Conservation (phyloP, 2,113 vertebrate species). For the Amblyornis subalaris region DNA sequence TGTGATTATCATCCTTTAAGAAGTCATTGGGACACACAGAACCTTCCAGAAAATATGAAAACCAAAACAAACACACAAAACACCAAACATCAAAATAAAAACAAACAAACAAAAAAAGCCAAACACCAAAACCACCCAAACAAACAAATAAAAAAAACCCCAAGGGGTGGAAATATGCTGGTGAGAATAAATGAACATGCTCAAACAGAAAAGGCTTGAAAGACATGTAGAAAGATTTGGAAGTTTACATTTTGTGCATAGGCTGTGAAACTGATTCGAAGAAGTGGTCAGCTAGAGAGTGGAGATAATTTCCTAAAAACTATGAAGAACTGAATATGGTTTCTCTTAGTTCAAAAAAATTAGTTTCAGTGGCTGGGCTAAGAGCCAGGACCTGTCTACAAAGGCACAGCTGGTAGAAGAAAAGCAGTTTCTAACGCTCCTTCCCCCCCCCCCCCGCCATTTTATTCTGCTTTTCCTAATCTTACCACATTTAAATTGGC, state of each 20-base stretch:
- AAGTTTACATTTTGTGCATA: neutral
- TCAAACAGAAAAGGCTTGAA: neutral
- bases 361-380: neutral
- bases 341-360: neutral
- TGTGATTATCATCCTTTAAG: neutral
- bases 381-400: neutral
- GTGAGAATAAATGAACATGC: neutral
- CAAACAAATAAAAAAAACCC: neutral
- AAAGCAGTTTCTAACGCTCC: neutral
- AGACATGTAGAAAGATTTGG: neutral
- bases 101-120: neutral
- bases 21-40: neutral
- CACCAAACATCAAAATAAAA: neutral
- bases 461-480: neutral
- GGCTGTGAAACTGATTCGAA: neutral
- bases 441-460: accelerated
- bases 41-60: neutral
- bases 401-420: neutral
- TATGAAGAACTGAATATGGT: neutral
- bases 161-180: neutral
- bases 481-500: neutral
- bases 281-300: neutral
- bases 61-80: neutral
- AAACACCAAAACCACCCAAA: neutral
- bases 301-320: neutral